Evolutionary conservation across 2,797 vertebrate genomes (phyloP).

Genomic region (Gila robusta): DNA sequence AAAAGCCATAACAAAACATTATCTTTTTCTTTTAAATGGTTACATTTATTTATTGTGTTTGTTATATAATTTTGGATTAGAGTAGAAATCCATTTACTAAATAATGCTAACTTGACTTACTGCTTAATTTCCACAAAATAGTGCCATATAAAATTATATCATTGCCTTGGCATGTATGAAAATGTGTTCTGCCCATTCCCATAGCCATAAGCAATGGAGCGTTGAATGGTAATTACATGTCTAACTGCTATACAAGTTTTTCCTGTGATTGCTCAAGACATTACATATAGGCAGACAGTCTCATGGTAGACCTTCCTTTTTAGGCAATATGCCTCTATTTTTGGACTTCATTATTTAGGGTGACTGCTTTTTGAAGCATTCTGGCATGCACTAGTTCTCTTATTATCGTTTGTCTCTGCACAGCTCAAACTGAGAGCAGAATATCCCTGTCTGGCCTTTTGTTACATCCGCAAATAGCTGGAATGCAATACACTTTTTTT

Average conservation of each 20-base stretch:
- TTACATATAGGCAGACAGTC: slow-evolving; percentile 23
- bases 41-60: not conserved
- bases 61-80: not conserved
- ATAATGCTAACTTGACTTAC: not conserved
- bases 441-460: not conserved
- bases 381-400: not conserved
- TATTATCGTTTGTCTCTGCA: slow-evolving; percentile 6
- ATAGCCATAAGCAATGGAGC: slow-evolving; percentile 30
- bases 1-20: not conserved
- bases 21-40: not conserved
- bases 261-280: slow-evolving; percentile 35
- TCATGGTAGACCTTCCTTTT: slow-evolving; percentile 32
- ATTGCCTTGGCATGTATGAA: slow-evolving; percentile 25
- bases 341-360: slow-evolving; percentile 39
- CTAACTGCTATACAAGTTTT: slow-evolving; percentile 37
- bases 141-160: not conserved
- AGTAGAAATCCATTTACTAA: not conserved
- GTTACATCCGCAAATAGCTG: not conserved
- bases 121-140: not conserved
- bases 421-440: not conserved
- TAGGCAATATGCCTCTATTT: slow-evolving; percentile 44
- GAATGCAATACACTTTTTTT: not conserved
- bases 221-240: slow-evolving; percentile 46
- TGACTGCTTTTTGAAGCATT: not conserved
- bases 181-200: slow-evolving; percentile 5